Evolutionary conservation across 2,113 vertebrate genomes (phyloP).

Genomic region (Arvicanthis niloticus): DNA sequence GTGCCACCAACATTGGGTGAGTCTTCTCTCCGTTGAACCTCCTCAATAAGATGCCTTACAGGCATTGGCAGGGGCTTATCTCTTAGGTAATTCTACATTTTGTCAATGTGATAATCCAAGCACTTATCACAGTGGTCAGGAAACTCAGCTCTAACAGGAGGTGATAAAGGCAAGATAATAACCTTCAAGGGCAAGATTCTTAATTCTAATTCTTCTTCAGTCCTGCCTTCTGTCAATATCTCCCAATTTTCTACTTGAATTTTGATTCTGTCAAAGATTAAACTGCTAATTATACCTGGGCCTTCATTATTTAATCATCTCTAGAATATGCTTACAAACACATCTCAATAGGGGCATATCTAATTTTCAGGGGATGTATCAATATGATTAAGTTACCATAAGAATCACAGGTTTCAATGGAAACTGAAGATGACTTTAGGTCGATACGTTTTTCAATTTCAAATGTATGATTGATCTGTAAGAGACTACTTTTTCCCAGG

Average conservation of each 20-base stretch:
- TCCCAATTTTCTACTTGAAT: background rate
- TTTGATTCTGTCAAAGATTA: background rate
- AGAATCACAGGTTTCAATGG: background rate
- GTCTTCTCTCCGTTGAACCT: background rate
- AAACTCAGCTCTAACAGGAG: background rate
- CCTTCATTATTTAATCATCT: background rate
- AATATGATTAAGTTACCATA: background rate
- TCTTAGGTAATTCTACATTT: background rate
- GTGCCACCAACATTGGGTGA: no score
- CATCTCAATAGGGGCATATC: background rate
- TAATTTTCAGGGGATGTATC: background rate
- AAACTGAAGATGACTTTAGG: background rate
- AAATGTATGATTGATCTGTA: background rate
- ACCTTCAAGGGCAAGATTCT: background rate
- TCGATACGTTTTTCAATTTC: background rate
- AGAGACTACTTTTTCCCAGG: background rate
- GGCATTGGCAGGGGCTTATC: accelerated
- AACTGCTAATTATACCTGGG: background rate
- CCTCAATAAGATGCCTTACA: no score
- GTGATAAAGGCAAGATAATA: background rate
- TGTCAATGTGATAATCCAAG: background rate
- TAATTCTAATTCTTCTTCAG: background rate
- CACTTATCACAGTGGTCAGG: background rate
- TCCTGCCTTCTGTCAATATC: background rate
- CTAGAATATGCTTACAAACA: background rate